Conservation (phyloP, 2,888 invertebrate genomes). For the Hymenopus coronatus region DNA sequence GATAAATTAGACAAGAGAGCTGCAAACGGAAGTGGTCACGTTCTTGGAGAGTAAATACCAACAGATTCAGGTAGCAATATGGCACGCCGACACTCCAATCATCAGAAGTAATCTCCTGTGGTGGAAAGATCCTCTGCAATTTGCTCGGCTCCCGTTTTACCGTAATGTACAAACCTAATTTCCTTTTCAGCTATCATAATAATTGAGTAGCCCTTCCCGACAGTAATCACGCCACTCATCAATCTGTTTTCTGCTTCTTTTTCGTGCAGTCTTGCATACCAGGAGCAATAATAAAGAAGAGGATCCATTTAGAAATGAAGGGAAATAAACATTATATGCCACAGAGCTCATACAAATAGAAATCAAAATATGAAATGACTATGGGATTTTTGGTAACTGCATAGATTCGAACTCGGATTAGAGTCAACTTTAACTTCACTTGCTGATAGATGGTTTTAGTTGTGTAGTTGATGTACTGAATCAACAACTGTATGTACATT, state of each 20-base stretch:
- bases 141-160: neutral
- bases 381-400: no score
- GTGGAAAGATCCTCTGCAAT: neutral
- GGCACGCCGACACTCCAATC: neutral
- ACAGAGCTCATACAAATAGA: neutral
- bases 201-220: slow-evolving; percentile 4
- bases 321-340: no score
- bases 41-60: neutral
- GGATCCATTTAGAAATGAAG: neutral
- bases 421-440: no score
- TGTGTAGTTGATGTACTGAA: no score
- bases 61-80: neutral
- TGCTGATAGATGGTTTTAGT: no score
- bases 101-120: neutral
- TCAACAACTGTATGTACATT: no score
- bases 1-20: neutral
- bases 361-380: neutral
- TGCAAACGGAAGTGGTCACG: neutral
- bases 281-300: neutral
- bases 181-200: neutral
- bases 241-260: neutral
- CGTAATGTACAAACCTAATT: slow-evolving; percentile 4
- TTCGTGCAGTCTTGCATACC: neutral
- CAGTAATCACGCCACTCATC: neutral
- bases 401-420: no score